phyloP scores from a whole-genome alignment of 2,113 vertebrate species.

The Dissostichus mawsoni region DNA sequence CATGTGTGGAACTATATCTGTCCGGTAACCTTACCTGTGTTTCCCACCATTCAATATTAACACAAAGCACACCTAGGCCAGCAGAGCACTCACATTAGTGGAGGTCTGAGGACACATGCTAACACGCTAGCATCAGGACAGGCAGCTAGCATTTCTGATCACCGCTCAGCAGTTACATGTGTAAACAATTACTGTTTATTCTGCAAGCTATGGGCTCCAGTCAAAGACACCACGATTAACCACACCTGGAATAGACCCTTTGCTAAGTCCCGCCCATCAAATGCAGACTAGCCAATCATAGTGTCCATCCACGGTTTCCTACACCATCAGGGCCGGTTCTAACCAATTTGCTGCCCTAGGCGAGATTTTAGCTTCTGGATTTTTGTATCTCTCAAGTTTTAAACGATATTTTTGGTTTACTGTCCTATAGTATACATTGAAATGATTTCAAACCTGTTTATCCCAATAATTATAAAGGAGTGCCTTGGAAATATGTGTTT shows the following conservation, averaged over 20 bases:
- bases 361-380: no score
- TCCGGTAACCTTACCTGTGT: slow-evolving; percentile 59
- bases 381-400: no score
- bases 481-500: no score
- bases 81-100: slow-evolving; percentile 24
- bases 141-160: not conserved
- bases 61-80: slow-evolving; percentile 18
- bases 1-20: slow-evolving; percentile 28
- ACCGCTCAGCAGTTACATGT: not conserved
- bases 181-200: not conserved
- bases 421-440: no score
- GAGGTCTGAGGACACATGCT: not conserved
- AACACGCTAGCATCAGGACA: not conserved
- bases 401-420: no score
- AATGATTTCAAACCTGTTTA: no score
- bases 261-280: no score
- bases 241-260: not conserved
- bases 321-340: no score
- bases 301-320: no score
- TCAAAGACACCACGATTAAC: not conserved
- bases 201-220: not conserved
- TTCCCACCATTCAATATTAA: slow-evolving; percentile 62
- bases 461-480: no score
- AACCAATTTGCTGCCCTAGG: no score
- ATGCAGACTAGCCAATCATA: no score